Evolutionary conservation across 2,888 invertebrate species (phyloP).

Genomic region (Acrobeloides nanus): DNA sequence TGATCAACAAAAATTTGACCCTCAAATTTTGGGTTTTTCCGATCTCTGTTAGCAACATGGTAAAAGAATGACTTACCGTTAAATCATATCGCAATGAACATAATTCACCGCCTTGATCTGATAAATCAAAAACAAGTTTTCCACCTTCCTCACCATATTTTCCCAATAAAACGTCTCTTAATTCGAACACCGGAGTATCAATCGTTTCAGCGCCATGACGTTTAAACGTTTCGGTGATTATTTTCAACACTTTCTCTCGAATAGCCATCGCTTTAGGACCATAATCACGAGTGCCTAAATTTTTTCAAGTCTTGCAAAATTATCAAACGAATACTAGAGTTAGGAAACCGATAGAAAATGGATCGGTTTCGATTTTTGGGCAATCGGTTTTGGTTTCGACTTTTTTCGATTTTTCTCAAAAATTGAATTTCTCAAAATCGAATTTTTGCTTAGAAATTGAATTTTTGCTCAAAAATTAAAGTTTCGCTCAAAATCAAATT

Average conservation of each 20-base stretch:
- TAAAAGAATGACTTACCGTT: constrained; percentile 67
- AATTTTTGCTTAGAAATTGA: no score
- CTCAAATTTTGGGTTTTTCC: no score
- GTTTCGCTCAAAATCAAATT: no score
- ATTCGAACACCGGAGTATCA: constrained; percentile 61
- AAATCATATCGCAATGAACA: constrained; percentile 90
- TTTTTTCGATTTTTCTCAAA: no score
- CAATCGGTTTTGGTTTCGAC: no score
- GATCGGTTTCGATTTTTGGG: constrained; percentile 5
- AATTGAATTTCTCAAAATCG: no score
- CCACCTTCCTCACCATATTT: constrained; percentile 99
- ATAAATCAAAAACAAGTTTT: constrained; percentile 93
- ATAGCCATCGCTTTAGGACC: constrained; percentile 88
- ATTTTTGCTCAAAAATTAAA: no score
- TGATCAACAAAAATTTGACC: no score
- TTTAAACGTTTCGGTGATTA: constrained; percentile 81
- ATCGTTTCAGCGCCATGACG: constrained; percentile 94
- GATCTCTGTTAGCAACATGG: no score
- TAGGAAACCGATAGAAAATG: constrained; percentile 5
- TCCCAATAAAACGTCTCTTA: constrained; percentile 70
- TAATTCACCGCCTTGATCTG: constrained; percentile 96
- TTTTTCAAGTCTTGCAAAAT: neutral
- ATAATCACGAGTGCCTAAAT: constrained; percentile 77
- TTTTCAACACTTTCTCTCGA: constrained; percentile 64
- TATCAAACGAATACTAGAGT: neutral